Conservation (phyloP, 1,140 invertebrate species). For the Neotoxoptera formosana region DNA sequence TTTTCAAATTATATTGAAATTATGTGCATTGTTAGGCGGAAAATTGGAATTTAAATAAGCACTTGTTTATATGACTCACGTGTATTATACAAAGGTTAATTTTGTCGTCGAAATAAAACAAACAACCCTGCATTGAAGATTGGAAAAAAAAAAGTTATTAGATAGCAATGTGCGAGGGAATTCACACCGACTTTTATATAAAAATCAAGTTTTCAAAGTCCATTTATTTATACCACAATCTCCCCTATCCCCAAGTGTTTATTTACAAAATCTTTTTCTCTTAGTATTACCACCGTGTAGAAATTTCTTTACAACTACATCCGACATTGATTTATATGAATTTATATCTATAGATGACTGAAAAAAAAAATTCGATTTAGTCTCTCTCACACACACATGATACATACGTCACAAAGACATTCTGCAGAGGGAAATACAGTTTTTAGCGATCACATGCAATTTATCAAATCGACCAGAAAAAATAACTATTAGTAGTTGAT, state of each 20-base stretch:
- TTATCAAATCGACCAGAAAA: background rate
- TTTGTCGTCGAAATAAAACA: background rate
- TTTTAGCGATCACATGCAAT: background rate
- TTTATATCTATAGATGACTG: background rate
- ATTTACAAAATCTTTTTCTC: constrained; percentile 2
- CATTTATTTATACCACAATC: background rate
- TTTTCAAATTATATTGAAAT: background rate
- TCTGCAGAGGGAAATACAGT: background rate
- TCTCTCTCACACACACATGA: background rate
- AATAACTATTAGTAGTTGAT: constrained; percentile 1
- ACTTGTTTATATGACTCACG: background rate
- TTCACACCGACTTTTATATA: background rate
- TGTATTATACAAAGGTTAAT: background rate
- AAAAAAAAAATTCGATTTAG: background rate
- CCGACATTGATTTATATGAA: constrained; percentile 36
- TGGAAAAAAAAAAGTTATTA: constrained; percentile 28
- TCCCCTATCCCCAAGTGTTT: background rate
- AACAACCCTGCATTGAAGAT: background rate
- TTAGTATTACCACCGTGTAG: constrained; percentile 5
- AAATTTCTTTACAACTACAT: constrained; percentile 36
- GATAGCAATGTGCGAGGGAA: background rate
- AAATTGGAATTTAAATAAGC: background rate
- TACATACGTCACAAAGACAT: background rate
- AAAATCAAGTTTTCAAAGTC: constrained; percentile 40
- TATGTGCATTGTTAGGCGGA: background rate